Conservation (phyloP, 2,888 invertebrate genomes). For the Laspeyria flexula region DNA sequence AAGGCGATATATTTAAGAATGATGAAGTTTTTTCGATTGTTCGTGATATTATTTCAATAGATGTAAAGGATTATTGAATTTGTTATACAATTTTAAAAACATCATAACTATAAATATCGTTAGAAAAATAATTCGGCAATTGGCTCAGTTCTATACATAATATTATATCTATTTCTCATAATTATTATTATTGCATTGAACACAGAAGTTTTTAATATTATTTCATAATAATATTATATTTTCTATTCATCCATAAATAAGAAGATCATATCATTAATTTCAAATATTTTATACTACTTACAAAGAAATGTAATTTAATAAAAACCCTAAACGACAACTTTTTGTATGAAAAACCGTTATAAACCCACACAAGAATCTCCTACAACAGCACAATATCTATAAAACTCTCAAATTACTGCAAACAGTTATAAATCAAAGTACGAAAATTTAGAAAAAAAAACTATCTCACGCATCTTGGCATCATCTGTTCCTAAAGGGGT, state of each 20-base stretch:
- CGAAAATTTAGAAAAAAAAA: conserved; percentile 65
- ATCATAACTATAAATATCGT: not conserved
- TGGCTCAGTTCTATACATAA: too few species aligned
- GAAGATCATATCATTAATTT: not conserved
- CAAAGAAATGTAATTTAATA: conserved; percentile 7
- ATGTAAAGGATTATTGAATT: conserved; percentile 17
- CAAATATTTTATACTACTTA: not conserved
- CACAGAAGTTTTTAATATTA: too few species aligned
- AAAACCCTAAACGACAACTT: conserved; percentile 44
- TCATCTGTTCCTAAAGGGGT: conserved; percentile 83
- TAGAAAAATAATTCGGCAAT: not conserved
- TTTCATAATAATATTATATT: too few species aligned
- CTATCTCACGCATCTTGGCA: conserved; percentile 78
- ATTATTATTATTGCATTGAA: too few species aligned
- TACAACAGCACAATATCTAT: conserved; percentile 70
- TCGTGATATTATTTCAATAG: conserved; percentile 28
- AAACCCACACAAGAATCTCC: conserved; percentile 63
- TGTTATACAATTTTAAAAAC: conserved; percentile 1
- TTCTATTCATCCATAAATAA: too few species aligned
- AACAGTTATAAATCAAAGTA: conserved; percentile 83
- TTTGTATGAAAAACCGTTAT: conserved; percentile 69
- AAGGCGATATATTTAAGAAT: conserved; percentile 24
- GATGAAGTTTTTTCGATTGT: conserved; percentile 19
- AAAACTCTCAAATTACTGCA: conserved; percentile 84
- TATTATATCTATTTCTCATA: too few species aligned